These are phyloP conservation scores for Drosophila mulleri DNA, from an alignment of 2,888 invertebrate genomes.

Conservation along the genomic window DNA sequence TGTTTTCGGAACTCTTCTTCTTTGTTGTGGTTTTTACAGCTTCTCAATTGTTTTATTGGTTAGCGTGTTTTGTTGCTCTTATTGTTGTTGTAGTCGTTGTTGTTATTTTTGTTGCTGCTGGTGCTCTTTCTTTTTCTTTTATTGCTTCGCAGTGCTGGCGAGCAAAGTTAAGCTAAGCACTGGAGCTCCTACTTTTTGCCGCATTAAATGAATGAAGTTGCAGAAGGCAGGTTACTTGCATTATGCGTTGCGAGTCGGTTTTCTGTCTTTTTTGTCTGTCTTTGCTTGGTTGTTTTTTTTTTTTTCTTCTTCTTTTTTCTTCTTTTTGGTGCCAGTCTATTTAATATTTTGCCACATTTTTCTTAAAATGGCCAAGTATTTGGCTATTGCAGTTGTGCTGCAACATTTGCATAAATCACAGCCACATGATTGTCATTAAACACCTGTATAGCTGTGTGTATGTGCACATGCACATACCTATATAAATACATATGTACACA, in stretches of 20 bases:
- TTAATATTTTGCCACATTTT: slow-evolving; percentile 50
- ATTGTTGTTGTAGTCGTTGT: neutral
- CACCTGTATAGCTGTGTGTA: slow-evolving; percentile 54
- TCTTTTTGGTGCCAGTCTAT: slow-evolving; percentile 22
- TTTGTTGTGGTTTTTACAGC: slow-evolving; percentile 62
- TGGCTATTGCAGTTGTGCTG: slow-evolving; percentile 40
- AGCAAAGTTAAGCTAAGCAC: slow-evolving; percentile 37
- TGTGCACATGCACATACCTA: neutral
- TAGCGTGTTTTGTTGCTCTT: slow-evolving; percentile 35
- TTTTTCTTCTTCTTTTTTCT: neutral
- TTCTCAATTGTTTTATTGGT: slow-evolving; percentile 65
- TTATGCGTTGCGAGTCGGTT: slow-evolving; percentile 56
- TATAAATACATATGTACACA: neutral
- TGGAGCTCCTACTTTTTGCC: slow-evolving; percentile 38
- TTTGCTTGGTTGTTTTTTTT: neutral
- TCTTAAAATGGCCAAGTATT: slow-evolving; percentile 35
- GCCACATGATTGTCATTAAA: slow-evolving; percentile 66
- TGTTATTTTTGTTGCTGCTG: slow-evolving; percentile 3
- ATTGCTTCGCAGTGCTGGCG: slow-evolving; percentile 36
- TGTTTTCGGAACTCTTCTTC: slow-evolving; percentile 56
- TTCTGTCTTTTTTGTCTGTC: neutral
- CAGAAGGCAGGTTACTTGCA: slow-evolving; percentile 69
- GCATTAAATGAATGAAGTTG: slow-evolving; percentile 77
- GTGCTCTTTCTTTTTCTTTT: slow-evolving; percentile 37
- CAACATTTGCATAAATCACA: slow-evolving; percentile 67